These are phyloP conservation scores for Cynoglossus semilaevis DNA, from an alignment of 2,113 vertebrate species.

Conservation along the genomic window DNA sequence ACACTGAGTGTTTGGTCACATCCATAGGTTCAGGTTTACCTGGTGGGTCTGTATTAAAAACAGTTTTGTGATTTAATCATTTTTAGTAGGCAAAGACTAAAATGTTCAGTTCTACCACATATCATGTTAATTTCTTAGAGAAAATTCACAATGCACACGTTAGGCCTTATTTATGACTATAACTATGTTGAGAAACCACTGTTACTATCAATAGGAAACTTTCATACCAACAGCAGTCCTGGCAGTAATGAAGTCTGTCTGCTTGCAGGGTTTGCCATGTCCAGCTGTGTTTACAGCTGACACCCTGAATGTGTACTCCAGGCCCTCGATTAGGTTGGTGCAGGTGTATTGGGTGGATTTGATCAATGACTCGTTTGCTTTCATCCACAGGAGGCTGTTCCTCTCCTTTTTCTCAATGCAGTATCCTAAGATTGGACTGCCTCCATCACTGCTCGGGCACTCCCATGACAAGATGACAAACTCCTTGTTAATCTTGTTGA, in stretches of 20 bases:
- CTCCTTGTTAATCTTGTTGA: conserved; percentile 93
- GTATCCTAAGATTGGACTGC: conserved; percentile 90
- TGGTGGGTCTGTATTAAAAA: conserved; percentile 83
- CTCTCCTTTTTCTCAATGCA: conserved; percentile 95
- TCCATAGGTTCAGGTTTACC: conserved; percentile 97
- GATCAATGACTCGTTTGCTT: conserved; percentile 87
- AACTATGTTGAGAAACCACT: not conserved
- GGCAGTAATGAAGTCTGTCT: conserved; percentile 91
- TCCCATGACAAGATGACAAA: conserved; percentile 94
- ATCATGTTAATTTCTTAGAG: no score
- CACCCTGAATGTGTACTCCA: conserved; percentile 96
- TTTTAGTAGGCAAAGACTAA: no score
- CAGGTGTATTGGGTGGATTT: conserved; percentile 92
- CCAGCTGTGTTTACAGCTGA: conserved; percentile 92
- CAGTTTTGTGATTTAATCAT: not conserved
- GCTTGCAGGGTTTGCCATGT: conserved; percentile 94
- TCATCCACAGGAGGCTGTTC: conserved; percentile 94
- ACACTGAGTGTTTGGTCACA: conserved; percentile 86
- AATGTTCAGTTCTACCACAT: no score
- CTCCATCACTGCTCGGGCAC: conserved; percentile 87
- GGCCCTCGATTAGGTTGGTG: conserved; percentile 87
- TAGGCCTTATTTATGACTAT: not conserved
- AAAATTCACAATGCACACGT: no score
- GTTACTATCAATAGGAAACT: not conserved
- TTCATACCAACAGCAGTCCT: conserved; percentile 87